These are phyloP conservation scores for Plutomurus gul DNA, from an alignment of 1,140 invertebrate genomes.

Conservation along the genomic window DNA sequence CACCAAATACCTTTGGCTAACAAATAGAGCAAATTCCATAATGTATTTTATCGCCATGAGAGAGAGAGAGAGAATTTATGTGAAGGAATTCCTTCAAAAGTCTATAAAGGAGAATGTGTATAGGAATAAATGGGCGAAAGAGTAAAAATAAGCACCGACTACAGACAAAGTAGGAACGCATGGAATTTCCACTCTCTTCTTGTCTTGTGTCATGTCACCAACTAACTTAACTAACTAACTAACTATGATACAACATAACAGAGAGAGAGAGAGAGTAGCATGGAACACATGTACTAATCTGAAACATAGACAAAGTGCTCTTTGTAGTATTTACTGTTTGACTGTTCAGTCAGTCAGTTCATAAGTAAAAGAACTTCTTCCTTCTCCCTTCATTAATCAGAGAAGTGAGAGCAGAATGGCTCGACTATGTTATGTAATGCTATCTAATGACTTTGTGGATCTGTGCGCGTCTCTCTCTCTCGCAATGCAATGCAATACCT, in stretches of 20 bases:
- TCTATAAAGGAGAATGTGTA: not conserved
- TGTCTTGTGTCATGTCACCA: slow-evolving; percentile 8
- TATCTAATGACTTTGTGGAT: too few species aligned
- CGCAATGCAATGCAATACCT: too few species aligned
- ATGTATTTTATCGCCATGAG: slow-evolving; percentile 28
- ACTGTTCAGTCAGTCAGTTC: not conserved
- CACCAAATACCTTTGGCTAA: not conserved
- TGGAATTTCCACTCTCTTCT: not conserved
- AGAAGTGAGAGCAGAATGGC: not conserved
- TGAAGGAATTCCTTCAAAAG: not conserved
- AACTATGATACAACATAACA: not conserved
- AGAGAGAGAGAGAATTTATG: slow-evolving; percentile 23
- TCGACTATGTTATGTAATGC: not conserved
- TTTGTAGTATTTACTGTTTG: too few species aligned
- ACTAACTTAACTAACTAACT: not conserved
- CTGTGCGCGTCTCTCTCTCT: too few species aligned
- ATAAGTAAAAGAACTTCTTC: not conserved
- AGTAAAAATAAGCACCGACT: slow-evolving; percentile 2
- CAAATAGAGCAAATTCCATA: slow-evolving; percentile 18
- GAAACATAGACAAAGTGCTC: too few species aligned
- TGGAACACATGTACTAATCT: too few species aligned
- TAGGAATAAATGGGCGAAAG: not conserved
- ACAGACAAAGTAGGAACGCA: slow-evolving; percentile 1
- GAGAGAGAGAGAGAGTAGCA: too few species aligned
- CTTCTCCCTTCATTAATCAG: slow-evolving; percentile 16